Percentiles rank a stretch among this genome's conserved stretches.
These are phyloP conservation scores for Drosophila kanapiae DNA, from an alignment of 1,140 invertebrate genomes.

Conservation along the genomic window DNA sequence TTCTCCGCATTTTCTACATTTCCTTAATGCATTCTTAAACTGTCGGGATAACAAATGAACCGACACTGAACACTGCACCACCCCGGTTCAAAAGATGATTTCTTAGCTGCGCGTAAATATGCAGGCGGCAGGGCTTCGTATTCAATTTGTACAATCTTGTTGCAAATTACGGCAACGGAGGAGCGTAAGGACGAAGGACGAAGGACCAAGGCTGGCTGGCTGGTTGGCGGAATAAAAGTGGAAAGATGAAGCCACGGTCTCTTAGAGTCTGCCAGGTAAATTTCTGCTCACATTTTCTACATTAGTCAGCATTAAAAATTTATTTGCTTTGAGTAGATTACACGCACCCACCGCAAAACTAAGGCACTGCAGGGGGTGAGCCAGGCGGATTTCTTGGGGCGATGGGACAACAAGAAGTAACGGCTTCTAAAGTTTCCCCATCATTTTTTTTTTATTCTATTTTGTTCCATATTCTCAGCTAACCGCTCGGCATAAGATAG, in stretches of 20 bases:
- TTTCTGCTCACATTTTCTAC: conserved; percentile 77
- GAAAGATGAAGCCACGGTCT: conserved; percentile 20
- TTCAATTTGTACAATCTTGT: conserved; percentile 60
- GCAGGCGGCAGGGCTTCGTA: conserved; percentile 27
- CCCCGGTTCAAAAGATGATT: conserved; percentile 23
- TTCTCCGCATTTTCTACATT: background rate
- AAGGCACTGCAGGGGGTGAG: background rate
- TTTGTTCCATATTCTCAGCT: conserved; percentile 39
- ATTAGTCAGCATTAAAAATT: conserved; percentile 82
- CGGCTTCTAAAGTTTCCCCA: conserved; percentile 57
- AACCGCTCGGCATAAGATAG: conserved; percentile 46
- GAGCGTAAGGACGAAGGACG: conserved; percentile 10
- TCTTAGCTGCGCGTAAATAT: conserved; percentile 7
- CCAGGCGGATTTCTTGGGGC: conserved; percentile 6
- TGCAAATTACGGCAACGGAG: conserved; percentile 49
- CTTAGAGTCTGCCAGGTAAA: conserved; percentile 63
- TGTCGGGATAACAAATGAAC: conserved; percentile 5
- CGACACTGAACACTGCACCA: background rate
- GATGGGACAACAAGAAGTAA: conserved; percentile 45
- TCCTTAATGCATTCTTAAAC: conserved; percentile 8
- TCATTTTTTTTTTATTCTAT: conserved; percentile 16
- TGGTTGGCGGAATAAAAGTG: conserved; percentile 17
- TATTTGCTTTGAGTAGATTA: conserved; percentile 83
- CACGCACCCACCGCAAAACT: conserved; percentile 54
- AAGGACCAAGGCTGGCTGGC: conserved; percentile 15